These are phyloP conservation scores for Bufo gargarizans DNA, from an alignment of 2,113 vertebrate species.

Conservation along the genomic window DNA sequence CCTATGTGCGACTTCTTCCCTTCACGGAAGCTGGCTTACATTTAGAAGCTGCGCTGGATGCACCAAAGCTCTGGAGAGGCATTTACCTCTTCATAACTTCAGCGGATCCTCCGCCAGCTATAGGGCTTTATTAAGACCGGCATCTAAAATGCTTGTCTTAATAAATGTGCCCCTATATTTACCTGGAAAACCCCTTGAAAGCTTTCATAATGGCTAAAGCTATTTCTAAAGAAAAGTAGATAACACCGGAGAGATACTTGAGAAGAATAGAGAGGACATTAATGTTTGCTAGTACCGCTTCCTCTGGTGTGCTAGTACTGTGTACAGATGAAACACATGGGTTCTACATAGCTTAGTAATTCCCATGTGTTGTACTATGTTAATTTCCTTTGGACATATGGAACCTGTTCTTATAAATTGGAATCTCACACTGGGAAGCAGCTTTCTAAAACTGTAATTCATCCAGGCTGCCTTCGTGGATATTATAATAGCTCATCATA, in stretches of 20 bases:
- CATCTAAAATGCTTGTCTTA: no score
- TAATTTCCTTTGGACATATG: conserved; percentile 25
- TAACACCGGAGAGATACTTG: not conserved
- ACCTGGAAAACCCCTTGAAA: no score
- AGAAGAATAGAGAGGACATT: not conserved
- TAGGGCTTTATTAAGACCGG: no score
- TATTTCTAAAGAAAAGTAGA: no score
- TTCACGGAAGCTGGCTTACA: no score
- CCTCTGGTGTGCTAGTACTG: not conserved
- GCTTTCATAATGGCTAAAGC: no score
- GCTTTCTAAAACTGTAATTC: conserved; percentile 11
- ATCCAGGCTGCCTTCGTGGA: not conserved
- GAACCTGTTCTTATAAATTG: conserved; percentile 18
- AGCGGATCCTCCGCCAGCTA: no score
- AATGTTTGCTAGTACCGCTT: not conserved
- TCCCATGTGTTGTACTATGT: conserved; percentile 3
- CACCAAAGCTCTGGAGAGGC: no score
- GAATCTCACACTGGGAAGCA: not conserved
- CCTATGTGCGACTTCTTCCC: no score
- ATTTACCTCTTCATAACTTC: no score
- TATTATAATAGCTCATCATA: not conserved
- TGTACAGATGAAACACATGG: not conserved
- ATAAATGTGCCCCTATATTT: no score
- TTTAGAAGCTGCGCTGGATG: no score
- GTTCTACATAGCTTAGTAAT: not conserved